phyloP scores from a whole-genome alignment of 1,140 invertebrate genomes.

The Cyrtorhinus lividipennis region DNA sequence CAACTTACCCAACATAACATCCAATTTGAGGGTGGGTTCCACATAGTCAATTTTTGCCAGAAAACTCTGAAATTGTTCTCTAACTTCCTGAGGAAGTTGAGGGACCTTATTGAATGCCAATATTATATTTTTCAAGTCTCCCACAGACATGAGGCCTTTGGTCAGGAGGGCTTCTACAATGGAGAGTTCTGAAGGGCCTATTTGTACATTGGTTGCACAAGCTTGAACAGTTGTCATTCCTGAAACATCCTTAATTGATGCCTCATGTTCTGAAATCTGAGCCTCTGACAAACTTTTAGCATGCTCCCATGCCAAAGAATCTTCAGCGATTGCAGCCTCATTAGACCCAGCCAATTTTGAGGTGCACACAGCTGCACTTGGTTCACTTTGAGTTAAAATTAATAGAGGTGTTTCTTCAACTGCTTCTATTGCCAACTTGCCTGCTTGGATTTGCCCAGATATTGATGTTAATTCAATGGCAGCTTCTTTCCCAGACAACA shows the following conservation, averaged over 20 bases:
- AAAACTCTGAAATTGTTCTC: not conserved
- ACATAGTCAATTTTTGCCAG: not conserved
- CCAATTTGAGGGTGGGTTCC: not conserved
- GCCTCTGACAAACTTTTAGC: not conserved
- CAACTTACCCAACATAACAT: not conserved
- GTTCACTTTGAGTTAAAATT: no score
- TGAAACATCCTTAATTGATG: not conserved
- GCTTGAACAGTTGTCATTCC: conserved; percentile 5
- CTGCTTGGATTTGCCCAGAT: not conserved
- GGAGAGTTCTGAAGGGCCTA: not conserved
- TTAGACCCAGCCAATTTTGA: not conserved
- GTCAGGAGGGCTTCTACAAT: not conserved
- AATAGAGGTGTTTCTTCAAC: no score
- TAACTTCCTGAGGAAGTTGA: not conserved
- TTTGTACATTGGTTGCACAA: not conserved
- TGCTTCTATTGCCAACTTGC: not conserved
- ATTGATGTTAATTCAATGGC: not conserved
- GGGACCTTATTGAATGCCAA: not conserved
- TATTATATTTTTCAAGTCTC: not conserved
- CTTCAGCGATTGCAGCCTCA: not conserved
- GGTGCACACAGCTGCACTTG: no score
- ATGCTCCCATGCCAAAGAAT: not conserved
- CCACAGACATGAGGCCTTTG: not conserved
- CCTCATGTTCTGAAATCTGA: not conserved
- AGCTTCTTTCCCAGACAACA: not conserved